Base-by-base conservation (phyloP, 2,113 vertebrate genomes). In the Tursiops truncatus region DNA sequence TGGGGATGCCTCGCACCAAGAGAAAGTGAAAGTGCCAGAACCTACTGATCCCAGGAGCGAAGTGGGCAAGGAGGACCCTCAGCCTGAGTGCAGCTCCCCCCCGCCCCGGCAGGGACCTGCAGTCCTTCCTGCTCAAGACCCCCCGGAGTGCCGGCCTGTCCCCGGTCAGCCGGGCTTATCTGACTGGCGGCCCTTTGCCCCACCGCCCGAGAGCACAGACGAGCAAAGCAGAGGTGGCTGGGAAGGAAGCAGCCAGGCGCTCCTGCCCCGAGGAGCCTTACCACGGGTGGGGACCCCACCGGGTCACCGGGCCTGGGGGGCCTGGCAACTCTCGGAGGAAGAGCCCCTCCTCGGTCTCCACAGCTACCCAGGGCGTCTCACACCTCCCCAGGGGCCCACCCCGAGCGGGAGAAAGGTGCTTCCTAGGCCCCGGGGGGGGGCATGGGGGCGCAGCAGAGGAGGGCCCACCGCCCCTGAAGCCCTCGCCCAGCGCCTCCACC, bases 1-100 rank as follows among this genome's bases (percentile, higher is more conserved):
- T 3, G 56, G 38, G 62, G 62, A 28, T 18, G 31, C 41, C 68
- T 71, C 56, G 8, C 47, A 31, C 26, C 50, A 60, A 63, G 82
- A 73, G 89, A 92, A 95, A 95, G 89, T 56, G 94, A 95, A 95
- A 95, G 94, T 62, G 65, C 74, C 10, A 8, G 25, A 28, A n/a
- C 67, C 74, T 0, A 56, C 74, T 0, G n/a, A 44, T 12, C 23
- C 58, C 86, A n/a, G 77, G 36, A 56, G 41, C 77, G 50, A 33
- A 73, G 79, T 1, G 25, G 4, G 41, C 15, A 2, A 20, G 74
- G 26, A 20, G 53, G 53, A 8, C 63, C 63, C 50, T 8, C 8
- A 0, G 63, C 10, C 50, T 12, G 53, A 56, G n/a, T 77, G 0
- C 56, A 0, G n/a, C 11, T n/a, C 74, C 41, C 85, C 7, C 20